Percentiles rank a stretch among this genome's conserved stretches.
phyloP scores from a whole-genome alignment of 2,113 vertebrate genomes.

The Trachemys scripta region DNA sequence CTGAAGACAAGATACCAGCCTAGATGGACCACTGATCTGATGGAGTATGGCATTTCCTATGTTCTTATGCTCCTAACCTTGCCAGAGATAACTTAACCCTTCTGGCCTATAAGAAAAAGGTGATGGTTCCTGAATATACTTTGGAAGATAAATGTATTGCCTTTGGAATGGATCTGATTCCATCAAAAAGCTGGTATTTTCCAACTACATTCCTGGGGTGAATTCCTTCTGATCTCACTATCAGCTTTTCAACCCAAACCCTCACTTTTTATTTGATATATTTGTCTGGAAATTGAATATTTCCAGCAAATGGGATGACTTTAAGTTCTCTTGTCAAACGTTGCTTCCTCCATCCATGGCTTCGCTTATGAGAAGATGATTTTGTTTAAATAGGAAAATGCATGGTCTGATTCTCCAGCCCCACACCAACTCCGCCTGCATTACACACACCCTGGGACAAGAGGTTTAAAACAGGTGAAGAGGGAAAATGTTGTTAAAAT shows the following conservation, averaged over 20 bases:
- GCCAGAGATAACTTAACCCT: not conserved
- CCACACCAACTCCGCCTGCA: not conserved
- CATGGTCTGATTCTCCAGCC: not conserved
- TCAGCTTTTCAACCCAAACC: not conserved
- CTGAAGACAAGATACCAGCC: not conserved
- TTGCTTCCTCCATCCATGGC: not conserved
- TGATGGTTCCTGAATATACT: not conserved
- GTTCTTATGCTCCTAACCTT: not conserved
- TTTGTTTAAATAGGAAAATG: not conserved
- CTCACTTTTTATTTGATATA: not conserved
- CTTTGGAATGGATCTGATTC: not conserved
- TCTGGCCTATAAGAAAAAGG: not conserved
- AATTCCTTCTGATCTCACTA: not conserved
- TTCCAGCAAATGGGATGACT: accelerated
- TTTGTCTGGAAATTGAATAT: not conserved
- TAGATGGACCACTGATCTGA: not conserved
- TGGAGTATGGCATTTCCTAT: not conserved
- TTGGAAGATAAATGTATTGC: not conserved
- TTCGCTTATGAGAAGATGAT: not conserved
- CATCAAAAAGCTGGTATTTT: not conserved
- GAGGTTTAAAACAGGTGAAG: not conserved
- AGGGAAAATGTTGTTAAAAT: not conserved
- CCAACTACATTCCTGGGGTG: not conserved
- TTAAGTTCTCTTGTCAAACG: not conserved
- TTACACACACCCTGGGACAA: accelerated